Conservation (phyloP, 1,140 invertebrate genomes). For the Thaumatotibia leucotreta region DNA sequence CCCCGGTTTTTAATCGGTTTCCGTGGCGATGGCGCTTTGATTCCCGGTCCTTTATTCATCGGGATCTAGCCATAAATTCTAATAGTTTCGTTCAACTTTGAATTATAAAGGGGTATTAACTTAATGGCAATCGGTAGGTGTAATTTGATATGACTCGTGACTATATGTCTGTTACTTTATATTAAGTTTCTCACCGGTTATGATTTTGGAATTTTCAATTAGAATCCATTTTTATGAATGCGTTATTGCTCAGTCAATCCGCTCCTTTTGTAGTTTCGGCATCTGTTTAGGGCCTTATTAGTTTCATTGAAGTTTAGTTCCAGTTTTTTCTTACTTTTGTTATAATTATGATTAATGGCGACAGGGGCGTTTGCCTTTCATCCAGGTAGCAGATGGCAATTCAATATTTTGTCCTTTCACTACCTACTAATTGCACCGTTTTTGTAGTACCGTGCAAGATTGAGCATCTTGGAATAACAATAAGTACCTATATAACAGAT, state of each 20-base stretch:
- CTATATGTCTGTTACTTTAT: slow-evolving; percentile 52
- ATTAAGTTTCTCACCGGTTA: slow-evolving; percentile 37
- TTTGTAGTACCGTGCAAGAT: slow-evolving; percentile 1
- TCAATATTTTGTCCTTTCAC: slow-evolving; percentile 4
- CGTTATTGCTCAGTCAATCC: not conserved
- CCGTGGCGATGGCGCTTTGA: slow-evolving; percentile 68
- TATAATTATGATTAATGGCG: slow-evolving; percentile 38
- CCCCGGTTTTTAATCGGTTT: slow-evolving; percentile 51
- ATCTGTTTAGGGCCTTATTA: slow-evolving; percentile 4
- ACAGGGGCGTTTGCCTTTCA: slow-evolving; percentile 31
- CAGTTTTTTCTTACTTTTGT: slow-evolving; percentile 23
- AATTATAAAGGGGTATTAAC: slow-evolving; percentile 70
- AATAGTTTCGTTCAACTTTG: slow-evolving; percentile 67
- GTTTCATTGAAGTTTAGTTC: slow-evolving; percentile 21
- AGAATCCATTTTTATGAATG: not conserved
- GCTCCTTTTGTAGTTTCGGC: slow-evolving; percentile 7
- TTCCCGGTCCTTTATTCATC: slow-evolving; percentile 69
- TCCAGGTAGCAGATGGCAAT: slow-evolving; percentile 27
- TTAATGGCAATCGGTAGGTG: slow-evolving; percentile 71
- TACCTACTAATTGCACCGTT: slow-evolving; percentile 14
- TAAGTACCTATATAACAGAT: not conserved
- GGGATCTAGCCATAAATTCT: slow-evolving; percentile 67
- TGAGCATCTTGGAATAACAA: not conserved
- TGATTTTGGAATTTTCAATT: slow-evolving; percentile 16
- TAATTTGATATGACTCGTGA: slow-evolving; percentile 62